Base-by-base conservation (phyloP, 2,888 invertebrate species). In the Troglohyphantes excavatus region DNA sequence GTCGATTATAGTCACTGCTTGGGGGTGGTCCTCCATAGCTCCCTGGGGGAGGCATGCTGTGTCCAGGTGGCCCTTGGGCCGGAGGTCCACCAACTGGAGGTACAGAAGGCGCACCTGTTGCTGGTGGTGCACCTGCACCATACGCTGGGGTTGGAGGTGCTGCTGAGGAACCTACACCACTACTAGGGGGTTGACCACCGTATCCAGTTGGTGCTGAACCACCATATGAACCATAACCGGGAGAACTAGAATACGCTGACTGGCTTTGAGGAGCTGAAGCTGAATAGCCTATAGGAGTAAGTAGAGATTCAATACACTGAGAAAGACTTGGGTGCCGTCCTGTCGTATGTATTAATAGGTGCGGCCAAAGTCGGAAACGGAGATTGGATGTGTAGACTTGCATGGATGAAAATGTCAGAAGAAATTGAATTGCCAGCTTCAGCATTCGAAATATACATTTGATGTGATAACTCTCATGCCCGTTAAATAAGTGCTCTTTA, bases 211-310 rank as follows among this genome's bases (percentile, higher is more conserved):
- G 88, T 27, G 88, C 88, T 59, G 88, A 89, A 17, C 88, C 88
- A 46, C 88, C 88, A 17, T 89, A 89, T 3, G 88, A 89, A n/a
- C 88, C 88, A 63, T 89, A 89, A 43, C 88, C 82, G 5, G 88
- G 81, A 23, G 88, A 89, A 19, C 87, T 75, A 23, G 88, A 82
- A 61, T 89, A 89, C 19, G 73, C 73, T 11, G 79, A 73, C 27
- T 87, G 87, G 19, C 88, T 89, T 83, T 89, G 88, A 17, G 88
- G 88, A 27, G 88, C 88, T 3, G 88, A 89, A 33, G 88, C 88
- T 29, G 88, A 82, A 76, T 89, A 89, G 43, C 88, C 88, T 89
- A 19, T 29, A 29, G 43, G 29, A 23, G 23, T 6, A 23, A 70
- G 29, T 1, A n/a, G 33, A 13, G 19, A 6, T 70, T 53, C 13